Percentiles rank a stretch among this genome's conserved stretches.
These are phyloP conservation scores for Anarsia innoxiella DNA, from an alignment of 2,888 invertebrate genomes.

Conservation along the genomic window DNA sequence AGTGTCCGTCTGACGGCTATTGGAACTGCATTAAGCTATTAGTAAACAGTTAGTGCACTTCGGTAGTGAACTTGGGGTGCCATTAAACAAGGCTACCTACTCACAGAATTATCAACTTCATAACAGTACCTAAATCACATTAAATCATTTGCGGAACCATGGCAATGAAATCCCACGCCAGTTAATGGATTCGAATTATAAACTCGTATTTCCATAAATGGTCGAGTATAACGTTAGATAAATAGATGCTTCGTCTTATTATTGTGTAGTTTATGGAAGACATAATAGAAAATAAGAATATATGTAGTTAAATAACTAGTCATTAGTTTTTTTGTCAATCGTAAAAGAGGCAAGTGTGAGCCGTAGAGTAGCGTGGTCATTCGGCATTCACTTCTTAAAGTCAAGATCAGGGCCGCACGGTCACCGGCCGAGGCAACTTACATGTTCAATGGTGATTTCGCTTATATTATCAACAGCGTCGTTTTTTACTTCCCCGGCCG, in stretches of 20 bases:
- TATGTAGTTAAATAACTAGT: background rate
- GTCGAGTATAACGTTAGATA: conserved; percentile 31
- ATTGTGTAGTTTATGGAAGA: too few relatives aligned
- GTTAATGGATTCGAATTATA: conserved; percentile 29
- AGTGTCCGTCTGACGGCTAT: conserved; percentile 35
- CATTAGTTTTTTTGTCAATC: too few relatives aligned
- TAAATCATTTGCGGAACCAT: too few relatives aligned
- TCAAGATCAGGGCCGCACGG: conserved; percentile 68
- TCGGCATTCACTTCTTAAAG: conserved; percentile 35
- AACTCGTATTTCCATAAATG: conserved; percentile 32
- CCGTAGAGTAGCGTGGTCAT: conserved; percentile 33
- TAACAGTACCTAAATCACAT: too few relatives aligned
- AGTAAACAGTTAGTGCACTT: conserved; percentile 52
- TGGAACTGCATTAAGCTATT: conserved; percentile 63
- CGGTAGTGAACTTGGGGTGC: too few relatives aligned
- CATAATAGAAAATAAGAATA: too few relatives aligned
- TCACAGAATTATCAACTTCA: too few relatives aligned
- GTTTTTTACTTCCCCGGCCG: conserved; percentile 48
- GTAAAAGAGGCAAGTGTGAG: too few relatives aligned
- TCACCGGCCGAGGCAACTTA: conserved; percentile 43
- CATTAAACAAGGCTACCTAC: too few relatives aligned
- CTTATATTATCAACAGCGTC: conserved; percentile 38
- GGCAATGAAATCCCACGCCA: conserved; percentile 37
- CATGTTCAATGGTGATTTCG: conserved; percentile 41
- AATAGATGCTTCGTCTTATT: conserved; percentile 21